phyloP scores from a whole-genome alignment of 2,797 vertebrate genomes.

The Acanthornis magna region DNA sequence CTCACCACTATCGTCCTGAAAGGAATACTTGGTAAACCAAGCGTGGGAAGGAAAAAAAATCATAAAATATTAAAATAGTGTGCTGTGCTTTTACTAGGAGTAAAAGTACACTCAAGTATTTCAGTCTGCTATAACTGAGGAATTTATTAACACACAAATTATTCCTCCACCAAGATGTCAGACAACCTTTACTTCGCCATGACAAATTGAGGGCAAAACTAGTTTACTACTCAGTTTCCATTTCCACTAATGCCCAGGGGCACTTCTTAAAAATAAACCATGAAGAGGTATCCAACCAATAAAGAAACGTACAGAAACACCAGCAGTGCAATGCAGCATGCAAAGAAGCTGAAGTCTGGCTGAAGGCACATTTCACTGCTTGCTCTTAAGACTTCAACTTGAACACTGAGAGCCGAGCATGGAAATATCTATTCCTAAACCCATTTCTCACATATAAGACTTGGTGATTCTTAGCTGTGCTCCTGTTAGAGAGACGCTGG shows the following conservation, averaged over 20 bases:
- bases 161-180: neutral
- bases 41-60: neutral
- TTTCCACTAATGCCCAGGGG: neutral
- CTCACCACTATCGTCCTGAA: conserved; percentile 97
- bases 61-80: neutral
- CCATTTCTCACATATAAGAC: neutral
- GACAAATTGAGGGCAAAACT: neutral
- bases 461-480: neutral
- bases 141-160: neutral
- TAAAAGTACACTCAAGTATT: neutral
- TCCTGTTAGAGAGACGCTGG: neutral
- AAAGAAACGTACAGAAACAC: neutral
- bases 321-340: conserved; percentile 21
- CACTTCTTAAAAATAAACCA: neutral
- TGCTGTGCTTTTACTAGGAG: neutral
- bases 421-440: neutral
- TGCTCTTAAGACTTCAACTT: neutral
- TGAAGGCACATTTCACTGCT: neutral
- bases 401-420: neutral
- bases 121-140: neutral
- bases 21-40: conserved; percentile 83
- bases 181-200: neutral
- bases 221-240: neutral
- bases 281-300: neutral
- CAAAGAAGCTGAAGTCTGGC: neutral